These are phyloP conservation scores for Palythoa heliodiscus DNA, from an alignment of 92 coral and sea anemone species.

Conservation along the genomic window DNA sequence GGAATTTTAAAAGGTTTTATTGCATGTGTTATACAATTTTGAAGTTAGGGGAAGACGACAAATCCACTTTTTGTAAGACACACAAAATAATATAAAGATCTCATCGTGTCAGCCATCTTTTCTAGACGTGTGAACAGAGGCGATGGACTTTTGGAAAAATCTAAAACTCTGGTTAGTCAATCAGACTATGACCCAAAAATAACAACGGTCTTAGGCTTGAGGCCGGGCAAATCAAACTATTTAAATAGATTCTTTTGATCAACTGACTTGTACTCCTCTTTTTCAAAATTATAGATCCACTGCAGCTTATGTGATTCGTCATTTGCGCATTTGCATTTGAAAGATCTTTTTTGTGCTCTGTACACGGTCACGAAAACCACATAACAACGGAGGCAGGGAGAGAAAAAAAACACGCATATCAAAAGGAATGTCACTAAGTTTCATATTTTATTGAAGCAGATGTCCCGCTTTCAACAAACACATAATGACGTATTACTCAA, in stretches of 20 bases:
- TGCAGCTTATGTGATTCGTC: no score
- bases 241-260: neutral
- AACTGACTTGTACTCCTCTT: no score
- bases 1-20: no score
- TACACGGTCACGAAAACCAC: no score
- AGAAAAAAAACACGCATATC: no score
- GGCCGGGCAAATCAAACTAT: neutral
- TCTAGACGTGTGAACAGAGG: neutral
- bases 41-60: neutral
- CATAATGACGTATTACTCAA: neutral
- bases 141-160: neutral
- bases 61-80: neutral
- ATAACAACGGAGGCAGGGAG: no score
- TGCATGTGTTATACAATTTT: no score
- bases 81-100: neutral
- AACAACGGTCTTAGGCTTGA: neutral
- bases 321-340: no score
- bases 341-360: no score
- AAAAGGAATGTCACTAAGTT: no score
- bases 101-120: neutral
- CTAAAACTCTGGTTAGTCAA: neutral
- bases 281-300: no score
- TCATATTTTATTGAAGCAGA: no score
- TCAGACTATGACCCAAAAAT: neutral
- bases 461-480: neutral